Conservation (phyloP, 2,888 invertebrate species). For the Leptarthrus brevirostris region DNA sequence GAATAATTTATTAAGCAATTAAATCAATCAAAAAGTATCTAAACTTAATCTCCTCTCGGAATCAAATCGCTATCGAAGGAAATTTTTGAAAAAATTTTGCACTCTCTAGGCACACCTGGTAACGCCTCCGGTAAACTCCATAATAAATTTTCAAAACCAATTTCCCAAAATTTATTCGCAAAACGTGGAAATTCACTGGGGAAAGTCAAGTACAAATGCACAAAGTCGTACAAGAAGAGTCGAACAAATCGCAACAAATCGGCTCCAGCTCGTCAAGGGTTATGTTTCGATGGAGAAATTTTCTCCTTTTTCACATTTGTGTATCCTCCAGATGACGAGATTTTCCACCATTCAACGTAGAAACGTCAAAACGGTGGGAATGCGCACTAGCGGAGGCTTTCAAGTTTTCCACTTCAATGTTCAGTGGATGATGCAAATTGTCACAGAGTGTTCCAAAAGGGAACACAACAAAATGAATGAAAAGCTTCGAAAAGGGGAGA, state of each 20-base stretch:
- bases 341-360: conserved; percentile 19
- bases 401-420: not conserved
- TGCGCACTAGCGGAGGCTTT: conserved; percentile 16
- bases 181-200: conserved; percentile 17
- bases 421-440: not conserved
- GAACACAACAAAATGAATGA: conserved; percentile 19
- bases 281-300: not conserved
- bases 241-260: conserved; percentile 41
- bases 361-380: conserved; percentile 20
- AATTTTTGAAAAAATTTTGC: no score
- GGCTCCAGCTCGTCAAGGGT: conserved; percentile 17
- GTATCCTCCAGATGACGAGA: conserved; percentile 16
- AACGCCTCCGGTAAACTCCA: no score
- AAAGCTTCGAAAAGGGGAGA: no score
- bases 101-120: no score
- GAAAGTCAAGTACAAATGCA: conserved; percentile 11
- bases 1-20: no score
- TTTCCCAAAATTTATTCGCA: conserved; percentile 27
- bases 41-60: no score
- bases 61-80: no score
- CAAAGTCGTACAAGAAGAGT: conserved; percentile 4
- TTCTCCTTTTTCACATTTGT: not conserved
- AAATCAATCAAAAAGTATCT: no score
- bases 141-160: not conserved
- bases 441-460: no score